Base-by-base conservation (phyloP, 37 sponge, comb jelly and placozoan genomes). In the Oopsacas minuta region DNA sequence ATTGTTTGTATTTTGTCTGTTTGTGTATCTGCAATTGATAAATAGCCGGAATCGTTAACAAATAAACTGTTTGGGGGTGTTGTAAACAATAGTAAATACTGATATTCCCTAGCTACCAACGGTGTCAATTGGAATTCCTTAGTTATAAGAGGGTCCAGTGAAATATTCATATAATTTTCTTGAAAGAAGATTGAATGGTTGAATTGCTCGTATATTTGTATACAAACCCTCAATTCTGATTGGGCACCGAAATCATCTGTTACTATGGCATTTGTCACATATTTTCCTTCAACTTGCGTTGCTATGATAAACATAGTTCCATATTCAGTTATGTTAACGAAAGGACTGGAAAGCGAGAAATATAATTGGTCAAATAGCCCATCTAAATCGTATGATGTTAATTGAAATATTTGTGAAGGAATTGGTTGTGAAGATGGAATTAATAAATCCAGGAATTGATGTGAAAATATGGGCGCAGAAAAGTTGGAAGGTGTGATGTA, bases 361-460 rank as follows among this genome's bases (percentile, higher is more conserved):
- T 25, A 32, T 12, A 61, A n/a, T 20, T 5, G 75, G 28, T 61
- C 75, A 12, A 61, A 25, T 61, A 12, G 28, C 32, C 75, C 22
- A 12, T 61, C 75, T 61, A 61, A n/a, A 12, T 61, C 75, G 22
- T 61, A 61, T 61, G 75, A 61, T 3, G 75, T 61, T n/a, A 61
- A 3, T 61, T 61, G 75, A 61, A 61, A 61, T 61, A 61, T 61
- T 61, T 12, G 75, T 61, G 75, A 20, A 12, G 7, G 7, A n/a
- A 61, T 12, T 61, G 75, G 75, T 61, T 61, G 75, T 34, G 75
- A 61, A 61, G 7, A 61, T 32, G 75, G 75, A n/a, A 61, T 3
- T 32, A 20, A 61, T 25, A 61, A 32, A 20, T 10, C 28, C 5
- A 61, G 28, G 30, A 5, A 32, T 61, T 61, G 28, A 10, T 61